A percentile compares a stretch with the other conserved stretches of the same genome.
phyloP scores from a whole-genome alignment of 1,140 invertebrate species.

The Euura saliciscinereae region DNA sequence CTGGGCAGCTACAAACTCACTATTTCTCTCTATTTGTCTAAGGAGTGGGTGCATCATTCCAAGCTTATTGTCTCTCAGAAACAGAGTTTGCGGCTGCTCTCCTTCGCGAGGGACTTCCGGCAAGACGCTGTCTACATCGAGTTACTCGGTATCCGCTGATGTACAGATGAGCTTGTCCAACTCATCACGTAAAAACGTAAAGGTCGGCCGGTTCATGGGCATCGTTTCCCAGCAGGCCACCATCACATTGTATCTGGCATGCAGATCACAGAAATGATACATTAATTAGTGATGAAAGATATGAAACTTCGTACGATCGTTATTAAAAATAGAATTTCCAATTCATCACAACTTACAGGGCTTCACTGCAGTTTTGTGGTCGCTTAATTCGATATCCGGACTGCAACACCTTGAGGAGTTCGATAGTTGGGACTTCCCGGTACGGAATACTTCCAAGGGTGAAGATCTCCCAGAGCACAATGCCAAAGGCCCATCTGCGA shows the following conservation, averaged over 20 bases:
- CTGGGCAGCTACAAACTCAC: too few species aligned
- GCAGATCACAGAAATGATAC: too few species aligned
- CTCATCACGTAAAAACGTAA: conserved; percentile 67
- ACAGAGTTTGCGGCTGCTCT: too few species aligned
- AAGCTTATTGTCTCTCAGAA: too few species aligned
- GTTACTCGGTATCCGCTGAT: conserved; percentile 57
- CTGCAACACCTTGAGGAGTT: conserved; percentile 64
- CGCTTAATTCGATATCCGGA: conserved; percentile 71
- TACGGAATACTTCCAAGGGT: conserved; percentile 67
- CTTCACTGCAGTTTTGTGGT: conserved; percentile 61
- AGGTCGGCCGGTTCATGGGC: conserved; percentile 79
- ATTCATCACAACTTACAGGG: conserved; percentile 54
- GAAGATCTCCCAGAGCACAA: conserved; percentile 85
- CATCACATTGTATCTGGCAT: conserved; percentile 81
- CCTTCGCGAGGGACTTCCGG: too few species aligned
- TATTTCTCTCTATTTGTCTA: too few species aligned
- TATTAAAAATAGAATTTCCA: too few species aligned
- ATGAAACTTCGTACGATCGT: too few species aligned
- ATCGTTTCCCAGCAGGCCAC: conserved; percentile 79
- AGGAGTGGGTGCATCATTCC: too few species aligned
- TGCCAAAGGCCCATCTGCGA: conserved; percentile 88
- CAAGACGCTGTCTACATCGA: conserved; percentile 46
- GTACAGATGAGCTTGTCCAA: conserved; percentile 70
- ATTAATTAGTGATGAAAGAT: too few species aligned
- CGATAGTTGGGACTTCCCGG: conserved; percentile 69